A percentile compares a stretch with the other conserved stretches of the same genome.
These are phyloP conservation scores for Toxotes lorentzi DNA, from an alignment of 2,797 vertebrate genomes.

Conservation along the genomic window DNA sequence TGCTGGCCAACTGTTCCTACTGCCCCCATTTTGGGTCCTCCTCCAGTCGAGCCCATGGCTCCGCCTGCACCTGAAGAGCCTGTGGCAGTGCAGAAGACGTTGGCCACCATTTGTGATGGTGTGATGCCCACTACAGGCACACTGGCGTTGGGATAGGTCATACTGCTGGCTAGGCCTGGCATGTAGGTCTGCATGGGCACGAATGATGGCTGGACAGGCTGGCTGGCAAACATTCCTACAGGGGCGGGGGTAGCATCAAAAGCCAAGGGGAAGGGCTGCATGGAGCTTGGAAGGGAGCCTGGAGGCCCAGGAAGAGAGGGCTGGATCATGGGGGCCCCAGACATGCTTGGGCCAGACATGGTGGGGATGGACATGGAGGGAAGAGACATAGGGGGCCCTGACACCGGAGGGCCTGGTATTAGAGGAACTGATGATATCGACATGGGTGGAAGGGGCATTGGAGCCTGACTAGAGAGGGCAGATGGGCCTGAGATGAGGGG, in stretches of 20 bases:
- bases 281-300: conserved; percentile 83
- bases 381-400: conserved; percentile 80
- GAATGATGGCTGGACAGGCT: conserved; percentile 86
- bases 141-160: conserved; percentile 87
- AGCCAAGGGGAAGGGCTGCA: conserved; percentile 88
- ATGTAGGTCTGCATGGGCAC: conserved; percentile 87
- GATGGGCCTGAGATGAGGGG: conserved; percentile 64
- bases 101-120: conserved; percentile 95
- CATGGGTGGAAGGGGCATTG: conserved; percentile 74
- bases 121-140: conserved; percentile 94
- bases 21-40: conserved; percentile 77
- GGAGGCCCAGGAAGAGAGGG: conserved; percentile 66
- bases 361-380: conserved; percentile 83
- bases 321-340: conserved; percentile 77
- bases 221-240: conserved; percentile 81
- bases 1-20: conserved; percentile 66
- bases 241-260: conserved; percentile 84
- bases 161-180: conserved; percentile 84
- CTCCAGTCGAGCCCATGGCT: conserved; percentile 68
- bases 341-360: conserved; percentile 79
- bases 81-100: conserved; percentile 91
- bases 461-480: conserved; percentile 57
- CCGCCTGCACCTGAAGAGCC: conserved; percentile 76
- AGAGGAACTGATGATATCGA: conserved; percentile 76
- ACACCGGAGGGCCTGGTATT: conserved; percentile 79